phyloP scores from a whole-genome alignment of 2,797 vertebrate species.

The Acipenser ruthenus region DNA sequence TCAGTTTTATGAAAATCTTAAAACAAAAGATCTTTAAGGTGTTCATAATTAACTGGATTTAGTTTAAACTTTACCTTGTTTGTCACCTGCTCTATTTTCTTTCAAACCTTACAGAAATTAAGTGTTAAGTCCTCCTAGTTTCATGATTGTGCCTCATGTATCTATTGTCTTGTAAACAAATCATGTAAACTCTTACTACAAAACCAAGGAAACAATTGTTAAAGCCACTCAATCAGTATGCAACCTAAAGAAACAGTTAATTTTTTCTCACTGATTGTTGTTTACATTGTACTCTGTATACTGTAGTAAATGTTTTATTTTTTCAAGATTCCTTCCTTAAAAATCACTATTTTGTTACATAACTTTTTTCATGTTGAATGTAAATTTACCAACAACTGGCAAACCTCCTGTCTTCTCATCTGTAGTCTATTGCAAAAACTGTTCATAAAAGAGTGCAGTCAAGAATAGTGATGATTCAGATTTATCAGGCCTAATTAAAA shows the following conservation, averaged over 20 bases:
- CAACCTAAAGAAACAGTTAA: conserved; percentile 41
- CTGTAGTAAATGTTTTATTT: conserved; percentile 28
- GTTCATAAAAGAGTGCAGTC: neutral
- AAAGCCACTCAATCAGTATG: conserved; percentile 45
- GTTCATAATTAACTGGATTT: conserved; percentile 18
- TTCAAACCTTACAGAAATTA: conserved; percentile 29
- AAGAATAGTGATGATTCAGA: conserved; percentile 10
- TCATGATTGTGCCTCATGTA: conserved; percentile 47
- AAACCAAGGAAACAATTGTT: conserved; percentile 43
- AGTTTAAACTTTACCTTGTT: no score
- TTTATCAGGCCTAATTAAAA: conserved; percentile 11
- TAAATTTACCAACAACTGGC: conserved; percentile 10
- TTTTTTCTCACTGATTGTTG: conserved; percentile 46
- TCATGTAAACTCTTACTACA: conserved; percentile 52
- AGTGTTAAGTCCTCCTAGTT: conserved; percentile 44
- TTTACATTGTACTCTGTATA: conserved; percentile 37
- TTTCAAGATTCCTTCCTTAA: conserved; percentile 29
- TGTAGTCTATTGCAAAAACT: conserved; percentile 27
- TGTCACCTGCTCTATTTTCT: no score
- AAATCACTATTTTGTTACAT: neutral
- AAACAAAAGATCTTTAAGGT: conserved; percentile 28
- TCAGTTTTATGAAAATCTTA: conserved; percentile 32
- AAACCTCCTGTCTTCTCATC: conserved; percentile 37
- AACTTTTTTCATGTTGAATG: conserved; percentile 13
- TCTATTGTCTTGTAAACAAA: conserved; percentile 50